These are phyloP conservation scores for Motacilla tschutschensis DNA, from an alignment of 2,113 vertebrate genomes.

Conservation along the genomic window DNA sequence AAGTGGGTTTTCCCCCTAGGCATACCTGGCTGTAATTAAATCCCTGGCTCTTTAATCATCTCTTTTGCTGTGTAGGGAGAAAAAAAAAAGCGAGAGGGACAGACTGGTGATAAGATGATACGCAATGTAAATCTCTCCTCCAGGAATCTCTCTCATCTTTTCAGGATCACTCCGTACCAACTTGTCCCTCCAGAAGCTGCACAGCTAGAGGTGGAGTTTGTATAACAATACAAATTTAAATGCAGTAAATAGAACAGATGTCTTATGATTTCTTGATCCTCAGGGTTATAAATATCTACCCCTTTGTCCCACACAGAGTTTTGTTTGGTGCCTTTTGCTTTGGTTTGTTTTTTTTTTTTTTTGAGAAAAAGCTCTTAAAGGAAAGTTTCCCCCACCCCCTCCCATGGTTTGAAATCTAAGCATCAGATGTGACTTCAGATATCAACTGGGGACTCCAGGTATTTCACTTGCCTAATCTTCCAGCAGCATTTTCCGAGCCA, in stretches of 20 bases:
- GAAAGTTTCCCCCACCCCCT: background rate
- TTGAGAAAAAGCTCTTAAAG: background rate
- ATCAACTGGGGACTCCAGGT: background rate
- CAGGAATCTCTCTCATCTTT: slow-evolving; percentile 64
- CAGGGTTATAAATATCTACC: slow-evolving; percentile 47
- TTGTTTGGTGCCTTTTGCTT: slow-evolving; percentile 5
- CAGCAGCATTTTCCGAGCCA: background rate
- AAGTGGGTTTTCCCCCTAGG: slow-evolving; percentile 53
- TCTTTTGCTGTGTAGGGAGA: slow-evolving; percentile 19
- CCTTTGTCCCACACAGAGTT: slow-evolving; percentile 28
- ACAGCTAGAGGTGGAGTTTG: slow-evolving; percentile 45
- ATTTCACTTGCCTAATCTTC: slow-evolving; percentile 25
- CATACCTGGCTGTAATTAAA: slow-evolving; percentile 61
- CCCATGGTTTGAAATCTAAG: background rate
- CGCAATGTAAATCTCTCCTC: slow-evolving; percentile 49
- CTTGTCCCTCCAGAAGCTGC: slow-evolving; percentile 59
- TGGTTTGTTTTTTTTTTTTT: background rate
- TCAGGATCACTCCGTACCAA: slow-evolving; percentile 46
- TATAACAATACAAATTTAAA: slow-evolving; percentile 51
- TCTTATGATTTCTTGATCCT: slow-evolving; percentile 57
- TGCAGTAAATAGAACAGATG: slow-evolving; percentile 34
- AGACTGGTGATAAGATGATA: slow-evolving; percentile 59
- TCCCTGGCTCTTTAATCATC: slow-evolving; percentile 53
- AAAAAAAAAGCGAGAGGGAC: slow-evolving; percentile 34
- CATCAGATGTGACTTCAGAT: slow-evolving; percentile 40